These are phyloP conservation scores for Pipistrellus kuhlii DNA, from an alignment of 2,797 vertebrate genomes.

Conservation along the genomic window DNA sequence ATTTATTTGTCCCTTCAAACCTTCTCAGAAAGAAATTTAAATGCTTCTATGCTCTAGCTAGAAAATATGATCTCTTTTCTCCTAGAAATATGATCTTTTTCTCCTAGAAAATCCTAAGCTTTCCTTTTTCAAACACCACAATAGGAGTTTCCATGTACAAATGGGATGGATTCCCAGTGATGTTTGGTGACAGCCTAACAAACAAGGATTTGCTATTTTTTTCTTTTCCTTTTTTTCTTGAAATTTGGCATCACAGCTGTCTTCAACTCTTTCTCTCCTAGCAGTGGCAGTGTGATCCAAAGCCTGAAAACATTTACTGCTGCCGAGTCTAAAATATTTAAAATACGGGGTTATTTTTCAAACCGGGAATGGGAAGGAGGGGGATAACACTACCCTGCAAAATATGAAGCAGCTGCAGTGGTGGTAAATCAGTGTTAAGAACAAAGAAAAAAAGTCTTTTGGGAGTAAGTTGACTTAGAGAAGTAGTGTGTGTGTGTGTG, in stretches of 20 bases:
- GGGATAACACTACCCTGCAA: background rate
- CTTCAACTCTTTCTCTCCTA: conserved; percentile 64
- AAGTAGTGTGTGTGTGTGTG: background rate
- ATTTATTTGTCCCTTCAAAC: conserved; percentile 42
- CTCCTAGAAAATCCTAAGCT: conserved; percentile 38
- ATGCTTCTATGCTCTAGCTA: conserved; percentile 60
- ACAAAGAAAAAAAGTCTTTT: background rate
- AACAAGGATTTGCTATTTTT: conserved; percentile 74
- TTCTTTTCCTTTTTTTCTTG: conserved; percentile 46
- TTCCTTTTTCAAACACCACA: conserved; percentile 10
- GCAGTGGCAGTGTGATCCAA: conserved; percentile 60
- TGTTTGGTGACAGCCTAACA: conserved; percentile 62
- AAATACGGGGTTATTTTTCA: conserved; percentile 47
- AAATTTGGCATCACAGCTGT: conserved; percentile 80
- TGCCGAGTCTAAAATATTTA: conserved; percentile 72
- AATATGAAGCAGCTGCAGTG: background rate
- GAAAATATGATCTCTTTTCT: conserved; percentile 62
- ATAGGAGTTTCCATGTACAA: conserved; percentile 43
- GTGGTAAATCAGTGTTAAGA: conserved; percentile 59
- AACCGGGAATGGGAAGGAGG: conserved; percentile 13
- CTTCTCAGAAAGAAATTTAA: background rate
- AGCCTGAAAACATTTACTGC: conserved; percentile 64
- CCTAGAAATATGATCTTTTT: conserved; percentile 58
- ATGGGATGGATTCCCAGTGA: conserved; percentile 49
- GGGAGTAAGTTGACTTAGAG: conserved; percentile 1